Evolutionary conservation across 1,140 invertebrate genomes (phyloP).

Genomic region (Euwallacea similis): DNA sequence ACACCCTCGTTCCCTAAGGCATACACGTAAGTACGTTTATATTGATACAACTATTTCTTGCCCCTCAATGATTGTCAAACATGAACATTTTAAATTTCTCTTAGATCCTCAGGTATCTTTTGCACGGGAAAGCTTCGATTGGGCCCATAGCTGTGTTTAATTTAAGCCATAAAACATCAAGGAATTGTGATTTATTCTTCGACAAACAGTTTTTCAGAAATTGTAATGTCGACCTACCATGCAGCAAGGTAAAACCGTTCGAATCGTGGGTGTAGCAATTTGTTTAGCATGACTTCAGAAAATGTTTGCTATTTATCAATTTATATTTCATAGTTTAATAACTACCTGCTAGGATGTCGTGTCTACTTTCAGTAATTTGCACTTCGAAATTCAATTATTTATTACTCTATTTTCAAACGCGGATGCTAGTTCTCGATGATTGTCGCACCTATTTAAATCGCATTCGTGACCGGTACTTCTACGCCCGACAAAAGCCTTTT

Average conservation of each 20-base stretch:
- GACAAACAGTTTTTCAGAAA: conserved; percentile 14
- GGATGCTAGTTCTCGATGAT: neutral
- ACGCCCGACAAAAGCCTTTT: too few relatives aligned
- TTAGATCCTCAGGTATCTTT: too few relatives aligned
- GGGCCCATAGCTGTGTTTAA: too few relatives aligned
- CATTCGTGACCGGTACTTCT: neutral
- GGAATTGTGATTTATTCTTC: neutral
- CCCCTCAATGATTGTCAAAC: conserved; percentile 29
- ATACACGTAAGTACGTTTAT: conserved; percentile 43
- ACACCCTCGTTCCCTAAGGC: conserved; percentile 31
- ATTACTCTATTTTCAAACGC: conserved; percentile 27
- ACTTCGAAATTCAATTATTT: conserved; percentile 40
- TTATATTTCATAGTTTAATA: conserved; percentile 38
- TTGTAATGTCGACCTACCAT: conserved; percentile 14
- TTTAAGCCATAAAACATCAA: too few relatives aligned
- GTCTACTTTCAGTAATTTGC: conserved; percentile 39
- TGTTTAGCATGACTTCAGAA: conserved; percentile 35
- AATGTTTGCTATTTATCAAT: conserved; percentile 40
- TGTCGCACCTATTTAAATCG: conserved; percentile 12
- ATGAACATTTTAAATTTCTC: conserved; percentile 11
- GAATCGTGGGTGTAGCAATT: conserved; percentile 37
- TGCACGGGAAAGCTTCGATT: too few relatives aligned
- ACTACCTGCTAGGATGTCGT: conserved; percentile 37
- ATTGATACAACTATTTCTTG: conserved; percentile 43
- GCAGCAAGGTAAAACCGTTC: conserved; percentile 24